Conservation (phyloP, 1,140 invertebrate genomes). For the Anastrepha ludens region DNA sequence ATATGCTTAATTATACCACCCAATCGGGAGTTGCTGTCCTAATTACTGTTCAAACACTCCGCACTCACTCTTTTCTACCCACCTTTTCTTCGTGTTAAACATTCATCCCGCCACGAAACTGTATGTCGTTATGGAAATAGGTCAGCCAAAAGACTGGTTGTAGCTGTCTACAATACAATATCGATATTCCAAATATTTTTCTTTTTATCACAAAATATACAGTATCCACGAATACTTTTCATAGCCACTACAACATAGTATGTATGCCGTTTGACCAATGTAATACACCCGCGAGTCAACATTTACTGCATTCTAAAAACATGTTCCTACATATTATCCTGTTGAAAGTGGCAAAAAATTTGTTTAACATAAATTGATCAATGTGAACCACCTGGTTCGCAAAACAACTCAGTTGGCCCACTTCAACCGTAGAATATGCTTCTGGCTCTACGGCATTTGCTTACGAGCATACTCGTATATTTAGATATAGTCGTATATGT, state of each 20-base stretch:
- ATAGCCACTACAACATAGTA: not conserved
- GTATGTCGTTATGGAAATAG: not conserved
- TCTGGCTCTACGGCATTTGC: not conserved
- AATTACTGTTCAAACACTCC: no score
- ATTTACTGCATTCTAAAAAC: not conserved
- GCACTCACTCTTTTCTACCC: no score
- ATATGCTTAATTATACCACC: no score
- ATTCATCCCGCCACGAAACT: not conserved
- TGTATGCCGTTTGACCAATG: not conserved
- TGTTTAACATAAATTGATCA: conserved; percentile 30
- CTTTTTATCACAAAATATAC: not conserved
- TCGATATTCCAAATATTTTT: not conserved
- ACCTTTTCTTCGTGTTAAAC: no score
- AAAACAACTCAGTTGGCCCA: conserved; percentile 29
- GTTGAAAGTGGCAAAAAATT: conserved; percentile 22
- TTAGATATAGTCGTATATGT: not conserved
- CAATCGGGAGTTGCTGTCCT: no score
- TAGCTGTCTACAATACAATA: not conserved
- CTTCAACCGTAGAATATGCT: not conserved
- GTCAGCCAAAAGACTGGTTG: conserved; percentile 1
- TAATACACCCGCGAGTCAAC: not conserved
- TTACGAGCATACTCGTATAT: no score
- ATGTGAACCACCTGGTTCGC: conserved; percentile 14
- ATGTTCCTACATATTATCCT: not conserved
- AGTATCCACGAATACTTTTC: not conserved